Percentiles rank a stretch among this genome's conserved stretches.
phyloP scores from a whole-genome alignment of 2,888 invertebrate genomes.

The Euzetes globulus region DNA sequence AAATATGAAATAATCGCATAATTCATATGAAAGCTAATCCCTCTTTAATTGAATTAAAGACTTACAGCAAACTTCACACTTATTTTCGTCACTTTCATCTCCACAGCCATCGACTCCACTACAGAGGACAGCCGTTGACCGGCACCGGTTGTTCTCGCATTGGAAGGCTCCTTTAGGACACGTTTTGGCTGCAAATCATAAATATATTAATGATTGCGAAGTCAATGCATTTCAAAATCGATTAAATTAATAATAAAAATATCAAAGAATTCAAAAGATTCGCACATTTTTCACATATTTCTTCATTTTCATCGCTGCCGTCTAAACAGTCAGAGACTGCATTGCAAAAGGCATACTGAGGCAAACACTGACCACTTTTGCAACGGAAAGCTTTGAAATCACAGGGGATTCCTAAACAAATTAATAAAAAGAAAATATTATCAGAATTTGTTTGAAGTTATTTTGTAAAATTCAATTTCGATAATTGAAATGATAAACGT shows the following conservation, averaged over 20 bases:
- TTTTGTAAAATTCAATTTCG: too few species aligned
- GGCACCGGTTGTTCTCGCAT: slow-evolving; percentile 76
- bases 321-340: slow-evolving; percentile 77
- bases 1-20: too few species aligned
- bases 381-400: slow-evolving; percentile 76
- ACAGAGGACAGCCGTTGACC: slow-evolving; percentile 80
- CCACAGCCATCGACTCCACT: slow-evolving; percentile 85
- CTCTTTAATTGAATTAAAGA: too few species aligned
- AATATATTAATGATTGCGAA: neutral
- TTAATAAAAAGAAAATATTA: too few species aligned
- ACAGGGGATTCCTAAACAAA: slow-evolving; percentile 53
- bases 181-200: slow-evolving; percentile 43
- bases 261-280: neutral
- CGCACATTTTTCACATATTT: slow-evolving; percentile 54
- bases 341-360: slow-evolving; percentile 85
- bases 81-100: slow-evolving; percentile 76
- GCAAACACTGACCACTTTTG: slow-evolving; percentile 74
- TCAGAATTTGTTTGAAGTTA: too few species aligned
- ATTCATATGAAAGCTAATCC: too few species aligned
- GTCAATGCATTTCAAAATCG: too few species aligned
- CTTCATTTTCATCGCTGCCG: slow-evolving; percentile 80
- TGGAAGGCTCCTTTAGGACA: slow-evolving; percentile 62
- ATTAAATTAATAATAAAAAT: too few species aligned
- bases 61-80: slow-evolving; percentile 80
- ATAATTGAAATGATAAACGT: too few species aligned